phyloP scores from a whole-genome alignment of 2,113 vertebrate species.

The Bos javanicus region DNA sequence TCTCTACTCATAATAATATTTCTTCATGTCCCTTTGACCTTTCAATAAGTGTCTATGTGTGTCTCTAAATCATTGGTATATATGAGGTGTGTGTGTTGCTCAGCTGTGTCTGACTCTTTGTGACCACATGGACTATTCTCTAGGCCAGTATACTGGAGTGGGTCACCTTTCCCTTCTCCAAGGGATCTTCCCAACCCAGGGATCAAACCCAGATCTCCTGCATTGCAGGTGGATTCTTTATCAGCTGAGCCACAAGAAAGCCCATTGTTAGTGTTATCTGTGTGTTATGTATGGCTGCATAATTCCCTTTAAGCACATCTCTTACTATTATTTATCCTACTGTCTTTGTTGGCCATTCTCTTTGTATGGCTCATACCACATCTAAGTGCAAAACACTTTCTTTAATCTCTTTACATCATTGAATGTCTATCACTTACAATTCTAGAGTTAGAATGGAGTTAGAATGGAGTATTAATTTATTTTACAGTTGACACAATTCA shows the following conservation, averaged over 20 bases:
- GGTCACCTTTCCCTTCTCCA: background rate
- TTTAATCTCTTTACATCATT: background rate
- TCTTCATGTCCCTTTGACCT: background rate
- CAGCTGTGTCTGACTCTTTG: background rate
- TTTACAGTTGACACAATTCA: background rate
- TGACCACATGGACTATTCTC: background rate
- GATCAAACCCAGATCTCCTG: background rate
- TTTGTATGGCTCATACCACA: background rate
- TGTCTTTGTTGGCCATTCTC: background rate
- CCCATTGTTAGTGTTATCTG: background rate
- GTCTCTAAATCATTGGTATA: background rate
- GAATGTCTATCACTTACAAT: background rate
- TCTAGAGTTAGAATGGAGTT: background rate
- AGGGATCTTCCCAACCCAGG: background rate
- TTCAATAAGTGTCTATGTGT: background rate
- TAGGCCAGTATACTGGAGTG: background rate
- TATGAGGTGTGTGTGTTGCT: background rate
- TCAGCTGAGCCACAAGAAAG: background rate
- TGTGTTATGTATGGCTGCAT: background rate
- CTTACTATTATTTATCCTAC: background rate
- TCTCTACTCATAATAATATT: background rate
- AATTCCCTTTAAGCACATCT: background rate
- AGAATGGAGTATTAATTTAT: background rate
- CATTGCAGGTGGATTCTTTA: background rate
- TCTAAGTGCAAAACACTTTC: background rate